phyloP scores from a whole-genome alignment of 1,140 invertebrate species.

The Brachionus rotundiformis region DNA sequence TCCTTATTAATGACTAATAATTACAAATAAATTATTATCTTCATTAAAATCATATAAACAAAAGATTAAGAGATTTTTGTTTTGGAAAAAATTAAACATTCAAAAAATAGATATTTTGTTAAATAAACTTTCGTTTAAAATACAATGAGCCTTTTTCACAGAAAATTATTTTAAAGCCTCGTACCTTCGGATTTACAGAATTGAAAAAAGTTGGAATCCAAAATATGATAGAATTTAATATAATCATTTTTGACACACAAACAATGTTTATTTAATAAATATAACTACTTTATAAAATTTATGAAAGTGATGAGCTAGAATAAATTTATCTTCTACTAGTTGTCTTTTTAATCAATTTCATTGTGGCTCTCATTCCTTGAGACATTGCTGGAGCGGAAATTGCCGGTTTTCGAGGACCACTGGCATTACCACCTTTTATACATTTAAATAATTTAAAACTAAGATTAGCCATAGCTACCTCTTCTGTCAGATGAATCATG shows the following conservation, averaged over 20 bases:
- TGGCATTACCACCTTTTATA: background rate
- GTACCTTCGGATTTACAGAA: background rate
- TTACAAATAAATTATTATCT: background rate
- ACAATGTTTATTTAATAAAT: constrained; percentile 15
- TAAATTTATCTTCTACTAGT: constrained; percentile 13
- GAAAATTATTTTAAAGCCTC: background rate
- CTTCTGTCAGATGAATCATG: constrained; percentile 27
- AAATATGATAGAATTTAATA: background rate
- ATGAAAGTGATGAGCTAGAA: background rate
- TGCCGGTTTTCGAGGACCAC: background rate
- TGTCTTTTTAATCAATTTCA: constrained; percentile 36
- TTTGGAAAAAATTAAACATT: background rate
- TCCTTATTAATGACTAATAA: background rate
- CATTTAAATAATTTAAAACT: too few relatives aligned
- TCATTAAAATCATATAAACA: background rate
- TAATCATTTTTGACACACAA: background rate
- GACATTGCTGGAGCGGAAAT: constrained; percentile 2
- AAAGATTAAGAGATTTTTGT: background rate
- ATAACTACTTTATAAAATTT: background rate
- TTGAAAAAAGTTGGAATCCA: background rate
- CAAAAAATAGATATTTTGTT: constrained; percentile 21
- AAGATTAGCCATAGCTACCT: background rate
- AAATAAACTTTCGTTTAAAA: background rate
- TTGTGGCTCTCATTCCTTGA: constrained; percentile 38
- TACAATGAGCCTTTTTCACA: background rate